phyloP scores from a whole-genome alignment of 2,113 vertebrate genomes.

The Paradisaea rubra region DNA sequence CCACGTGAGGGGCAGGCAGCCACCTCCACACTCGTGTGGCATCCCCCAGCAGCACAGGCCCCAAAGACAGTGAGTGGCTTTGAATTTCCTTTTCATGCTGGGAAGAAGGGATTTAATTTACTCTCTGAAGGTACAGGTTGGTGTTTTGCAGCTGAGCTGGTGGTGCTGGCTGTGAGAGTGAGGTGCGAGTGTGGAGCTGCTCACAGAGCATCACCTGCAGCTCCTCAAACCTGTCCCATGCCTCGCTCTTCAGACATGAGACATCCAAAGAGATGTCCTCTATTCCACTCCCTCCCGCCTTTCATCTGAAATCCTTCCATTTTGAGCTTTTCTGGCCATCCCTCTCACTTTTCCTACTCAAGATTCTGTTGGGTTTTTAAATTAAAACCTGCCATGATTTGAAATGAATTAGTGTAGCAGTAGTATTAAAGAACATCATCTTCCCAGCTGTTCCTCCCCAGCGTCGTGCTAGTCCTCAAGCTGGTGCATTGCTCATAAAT shows the following conservation, averaged over 20 bases:
- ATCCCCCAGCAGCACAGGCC: neutral
- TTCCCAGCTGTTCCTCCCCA: neutral
- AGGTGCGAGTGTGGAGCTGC: neutral
- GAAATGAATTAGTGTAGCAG: neutral
- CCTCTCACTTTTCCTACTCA: neutral
- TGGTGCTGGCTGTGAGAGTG: neutral
- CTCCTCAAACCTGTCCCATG: neutral
- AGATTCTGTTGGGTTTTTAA: neutral
- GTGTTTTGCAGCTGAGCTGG: neutral
- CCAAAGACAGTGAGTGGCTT: neutral
- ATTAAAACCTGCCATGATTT: neutral
- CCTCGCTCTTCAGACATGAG: neutral
- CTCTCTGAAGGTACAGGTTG: neutral
- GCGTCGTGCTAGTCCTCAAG: neutral
- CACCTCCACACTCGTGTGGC: neutral
- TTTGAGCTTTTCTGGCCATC: neutral
- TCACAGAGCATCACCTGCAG: neutral
- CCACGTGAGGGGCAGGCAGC: fast-evolving
- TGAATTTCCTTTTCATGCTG: neutral
- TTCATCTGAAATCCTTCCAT: neutral
- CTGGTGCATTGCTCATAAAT: neutral
- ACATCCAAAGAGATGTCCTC: neutral
- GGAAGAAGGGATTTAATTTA: neutral
- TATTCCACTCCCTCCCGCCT: neutral
- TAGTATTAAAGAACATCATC: neutral